Evolutionary conservation across 2,888 invertebrate species (phyloP), one percentile per base, ranked within the genome.

Genomic region (Allophyes oxyacanthae): DNA sequence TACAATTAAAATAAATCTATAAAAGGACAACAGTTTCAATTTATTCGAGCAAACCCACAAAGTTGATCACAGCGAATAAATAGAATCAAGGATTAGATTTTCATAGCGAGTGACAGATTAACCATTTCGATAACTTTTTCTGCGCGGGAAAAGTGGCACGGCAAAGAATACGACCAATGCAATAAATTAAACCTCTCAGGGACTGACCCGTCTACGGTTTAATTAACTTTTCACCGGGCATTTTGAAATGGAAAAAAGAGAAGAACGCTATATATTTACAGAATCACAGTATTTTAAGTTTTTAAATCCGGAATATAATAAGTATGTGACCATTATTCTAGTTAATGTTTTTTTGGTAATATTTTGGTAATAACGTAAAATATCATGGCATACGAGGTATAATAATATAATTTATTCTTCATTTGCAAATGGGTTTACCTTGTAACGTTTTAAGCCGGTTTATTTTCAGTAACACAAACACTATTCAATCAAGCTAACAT

Each of bases 171-270:
- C 85, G 84, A 82, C 80, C 83, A 75, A 81, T 81, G 87, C 87
- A 86, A 91, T 92, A 91, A 91, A 90, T 89, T 87, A 87, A 91
- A 86, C 82, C 89, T 86, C 89, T 76, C 81, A 75, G 90, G 89
- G 88, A 87, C 86, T 85, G 85, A 82, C 84, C 85, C 84, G 88
- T 88, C 87, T 86, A 83, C 88, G 73, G 85, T 86, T 91, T 92
- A 92, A 92, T 92, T 92, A 92, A 92, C 89, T 90, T 92, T 90
- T 90, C 86, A 87, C 84, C 82, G 79, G 81, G 75, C 82, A 83
- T 86, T 87, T 84, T 78, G 20, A 81, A 88, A 83, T 75, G 79
- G 81, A 86, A 86, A 85, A 78, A 75, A 51, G 13, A 59, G 48
- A 20, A 13, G 49, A 44, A 45, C 55, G 65, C 79, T 82, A 81